Conservation (phyloP, 2,888 invertebrate species). For the Drosophila anceps region DNA sequence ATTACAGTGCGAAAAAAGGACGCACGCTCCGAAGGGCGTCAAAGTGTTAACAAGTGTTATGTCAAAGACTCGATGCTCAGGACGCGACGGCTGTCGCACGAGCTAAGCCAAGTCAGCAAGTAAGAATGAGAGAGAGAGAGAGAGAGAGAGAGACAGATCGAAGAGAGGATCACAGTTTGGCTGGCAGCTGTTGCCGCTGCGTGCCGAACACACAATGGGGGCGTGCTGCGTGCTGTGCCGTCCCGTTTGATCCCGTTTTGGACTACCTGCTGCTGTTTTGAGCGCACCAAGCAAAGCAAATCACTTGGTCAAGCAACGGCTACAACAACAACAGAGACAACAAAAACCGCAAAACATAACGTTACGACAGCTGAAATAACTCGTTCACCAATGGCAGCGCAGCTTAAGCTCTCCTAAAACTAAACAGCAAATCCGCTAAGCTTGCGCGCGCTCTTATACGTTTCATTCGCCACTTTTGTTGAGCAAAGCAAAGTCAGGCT, state of each 20-base stretch:
- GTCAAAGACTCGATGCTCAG: conserved; percentile 44
- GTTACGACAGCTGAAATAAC: conserved; percentile 8
- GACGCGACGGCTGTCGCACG: conserved; percentile 53
- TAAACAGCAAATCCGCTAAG: neutral
- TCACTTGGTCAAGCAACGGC: conserved; percentile 73
- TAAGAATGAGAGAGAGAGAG: neutral
- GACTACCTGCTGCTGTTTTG: conserved; percentile 51
- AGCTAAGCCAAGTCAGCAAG: conserved; percentile 44
- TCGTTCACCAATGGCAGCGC: neutral
- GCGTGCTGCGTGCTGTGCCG: conserved; percentile 38
- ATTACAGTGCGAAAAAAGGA: conserved; percentile 71
- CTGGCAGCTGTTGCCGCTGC: conserved; percentile 35
- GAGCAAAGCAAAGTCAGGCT: neutral
- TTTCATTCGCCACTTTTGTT: neutral
- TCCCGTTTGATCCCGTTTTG: conserved; percentile 13
- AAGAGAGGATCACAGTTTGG: neutral
- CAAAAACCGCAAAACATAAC: conserved; percentile 17
- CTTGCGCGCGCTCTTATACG: neutral
- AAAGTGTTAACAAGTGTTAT: conserved; percentile 83
- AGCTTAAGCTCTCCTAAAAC: neutral
- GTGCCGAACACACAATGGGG: conserved; percentile 42
- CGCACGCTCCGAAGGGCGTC: conserved; percentile 66
- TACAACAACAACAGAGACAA: conserved; percentile 7
- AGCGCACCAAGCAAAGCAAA: conserved; percentile 65
- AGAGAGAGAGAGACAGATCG: neutral